Percentiles rank a stretch among this genome's conserved stretches.
These are phyloP conservation scores for Acanthaster planci DNA, from an alignment of 35 echinoderm and acorn worm genomes.

Conservation along the genomic window DNA sequence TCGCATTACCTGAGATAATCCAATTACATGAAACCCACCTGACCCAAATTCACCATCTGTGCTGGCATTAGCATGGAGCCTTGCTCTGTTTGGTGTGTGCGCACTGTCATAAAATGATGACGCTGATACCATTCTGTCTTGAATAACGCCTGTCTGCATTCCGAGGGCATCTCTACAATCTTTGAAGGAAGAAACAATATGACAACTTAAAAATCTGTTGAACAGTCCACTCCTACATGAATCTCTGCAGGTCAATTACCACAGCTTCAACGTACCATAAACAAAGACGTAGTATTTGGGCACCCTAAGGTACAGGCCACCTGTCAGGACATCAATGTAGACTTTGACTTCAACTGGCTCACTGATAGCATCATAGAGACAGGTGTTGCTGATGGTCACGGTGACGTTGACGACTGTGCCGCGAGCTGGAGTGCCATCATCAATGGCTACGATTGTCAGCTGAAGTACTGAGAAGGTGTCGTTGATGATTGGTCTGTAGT, in stretches of 20 bases:
- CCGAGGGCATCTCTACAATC: conserved; percentile 73
- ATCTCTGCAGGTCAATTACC: too few species aligned
- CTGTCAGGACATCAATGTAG: conserved; percentile 42
- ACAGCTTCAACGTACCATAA: conserved; percentile 50
- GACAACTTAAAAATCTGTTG: too few species aligned
- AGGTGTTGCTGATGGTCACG: conserved; percentile 74
- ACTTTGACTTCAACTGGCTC: conserved; percentile 40
- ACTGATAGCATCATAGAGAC: conserved; percentile 64
- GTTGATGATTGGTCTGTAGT: conserved; percentile 52
- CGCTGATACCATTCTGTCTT: conserved; percentile 66
- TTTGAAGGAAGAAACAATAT: neutral
- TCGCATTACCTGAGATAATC: too few species aligned
- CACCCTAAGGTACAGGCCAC: conserved; percentile 72
- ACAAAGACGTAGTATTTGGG: conserved; percentile 79
- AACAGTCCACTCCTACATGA: too few species aligned
- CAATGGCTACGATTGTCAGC: conserved; percentile 74
- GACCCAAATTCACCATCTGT: conserved; percentile 44
- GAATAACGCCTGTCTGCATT: conserved; percentile 70
- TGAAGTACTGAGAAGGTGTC: conserved; percentile 51
- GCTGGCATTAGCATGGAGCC: conserved; percentile 53
- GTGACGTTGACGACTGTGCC: conserved; percentile 69
- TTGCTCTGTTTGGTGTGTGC: conserved; percentile 55
- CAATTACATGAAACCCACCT: conserved; percentile 31
- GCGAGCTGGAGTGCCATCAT: conserved; percentile 65
- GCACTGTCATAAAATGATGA: conserved; percentile 33